Evolutionary conservation across 2,888 invertebrate species (phyloP).

Genomic region (Allacma fusca): DNA sequence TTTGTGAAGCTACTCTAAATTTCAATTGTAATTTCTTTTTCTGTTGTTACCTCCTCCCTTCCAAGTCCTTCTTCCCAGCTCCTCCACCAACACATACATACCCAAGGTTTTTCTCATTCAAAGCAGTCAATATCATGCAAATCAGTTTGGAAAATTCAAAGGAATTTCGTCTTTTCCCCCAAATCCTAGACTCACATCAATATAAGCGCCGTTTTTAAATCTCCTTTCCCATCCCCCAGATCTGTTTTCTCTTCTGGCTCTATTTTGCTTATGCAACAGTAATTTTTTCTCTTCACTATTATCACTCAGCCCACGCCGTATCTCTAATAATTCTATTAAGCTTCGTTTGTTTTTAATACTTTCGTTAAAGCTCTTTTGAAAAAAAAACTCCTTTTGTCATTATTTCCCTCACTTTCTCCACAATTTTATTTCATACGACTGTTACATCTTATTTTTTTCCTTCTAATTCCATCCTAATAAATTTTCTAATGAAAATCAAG

Average conservation of each 20-base stretch:
- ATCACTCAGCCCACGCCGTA: not conserved
- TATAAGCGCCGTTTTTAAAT: not conserved
- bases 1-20: not conserved
- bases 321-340: not conserved
- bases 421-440: too few species aligned
- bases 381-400: too few species aligned
- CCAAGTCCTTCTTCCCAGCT: not conserved
- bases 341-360: too few species aligned
- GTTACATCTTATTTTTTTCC: too few species aligned
- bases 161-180: too few species aligned
- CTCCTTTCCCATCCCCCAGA: not conserved
- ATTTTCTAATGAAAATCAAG: too few species aligned
- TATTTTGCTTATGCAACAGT: not conserved
- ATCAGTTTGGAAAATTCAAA: not conserved
- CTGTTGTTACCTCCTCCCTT: not conserved
- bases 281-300: not conserved
- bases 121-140: not conserved
- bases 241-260: not conserved
- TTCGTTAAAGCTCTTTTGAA: too few species aligned
- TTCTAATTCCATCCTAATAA: too few species aligned
- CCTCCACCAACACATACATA: not conserved
- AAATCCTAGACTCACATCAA: too few species aligned
- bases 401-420: too few species aligned
- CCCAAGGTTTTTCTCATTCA: not conserved
- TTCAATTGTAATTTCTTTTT: constrained; percentile 16